Evolutionary conservation across 2,113 vertebrate genomes (phyloP).

Genomic region (Meleagris gallopavo): DNA sequence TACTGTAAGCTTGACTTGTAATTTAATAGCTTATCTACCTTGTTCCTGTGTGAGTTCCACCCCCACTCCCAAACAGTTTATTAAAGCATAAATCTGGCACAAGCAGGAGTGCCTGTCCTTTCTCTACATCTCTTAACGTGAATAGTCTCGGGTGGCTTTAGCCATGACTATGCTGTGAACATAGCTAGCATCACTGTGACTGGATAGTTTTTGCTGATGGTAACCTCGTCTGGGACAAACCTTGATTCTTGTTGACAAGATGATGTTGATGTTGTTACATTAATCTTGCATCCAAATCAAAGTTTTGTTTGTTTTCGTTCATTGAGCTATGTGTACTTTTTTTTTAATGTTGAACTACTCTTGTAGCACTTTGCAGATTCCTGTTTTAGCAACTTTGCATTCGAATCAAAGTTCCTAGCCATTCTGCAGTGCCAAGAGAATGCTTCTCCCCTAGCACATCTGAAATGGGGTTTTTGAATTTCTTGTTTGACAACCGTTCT

Average conservation of each 20-base stretch:
- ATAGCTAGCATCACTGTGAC: neutral
- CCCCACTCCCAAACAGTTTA: neutral
- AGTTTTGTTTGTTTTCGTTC: slow-evolving; percentile 16
- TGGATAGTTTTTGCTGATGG: neutral
- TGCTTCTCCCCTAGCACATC: neutral
- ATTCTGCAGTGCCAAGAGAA: slow-evolving; percentile 38
- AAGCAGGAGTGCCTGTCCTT: neutral
- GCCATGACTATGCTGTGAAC: neutral
- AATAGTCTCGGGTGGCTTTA: neutral
- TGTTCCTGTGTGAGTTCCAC: neutral
- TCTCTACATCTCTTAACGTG: neutral
- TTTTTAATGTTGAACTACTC: neutral
- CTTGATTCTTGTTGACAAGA: neutral
- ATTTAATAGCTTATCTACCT: neutral
- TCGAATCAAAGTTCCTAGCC: slow-evolving; percentile 30
- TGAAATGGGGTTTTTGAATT: neutral
- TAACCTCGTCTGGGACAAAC: neutral
- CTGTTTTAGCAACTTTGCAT: slow-evolving; percentile 23
- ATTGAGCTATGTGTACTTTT: neutral
- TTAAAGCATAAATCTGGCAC: neutral
- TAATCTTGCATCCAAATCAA: neutral
- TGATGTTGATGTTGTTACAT: neutral
- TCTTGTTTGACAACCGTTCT: slow-evolving; percentile 17
- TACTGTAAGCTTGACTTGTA: neutral
- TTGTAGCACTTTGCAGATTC: slow-evolving; percentile 18